Evolutionary conservation across 2,888 invertebrate species (phyloP).

Genomic region (Ochropleura leucogaster): DNA sequence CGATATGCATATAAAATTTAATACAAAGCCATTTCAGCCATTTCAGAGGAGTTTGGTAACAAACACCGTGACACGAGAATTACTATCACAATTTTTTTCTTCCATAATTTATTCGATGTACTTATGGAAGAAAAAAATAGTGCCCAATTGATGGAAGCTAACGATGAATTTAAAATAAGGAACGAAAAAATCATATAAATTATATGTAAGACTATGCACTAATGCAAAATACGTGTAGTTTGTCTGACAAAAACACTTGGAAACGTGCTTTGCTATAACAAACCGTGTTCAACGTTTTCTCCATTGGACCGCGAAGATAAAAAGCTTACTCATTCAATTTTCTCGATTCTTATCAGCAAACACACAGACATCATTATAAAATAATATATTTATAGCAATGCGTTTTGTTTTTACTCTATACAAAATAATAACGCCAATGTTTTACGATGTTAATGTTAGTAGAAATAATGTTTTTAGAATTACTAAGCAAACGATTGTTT

Average conservation of each 20-base stretch:
- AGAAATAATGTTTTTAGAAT: background rate
- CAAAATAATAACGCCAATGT: background rate
- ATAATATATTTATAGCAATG: background rate
- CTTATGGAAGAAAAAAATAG: no score
- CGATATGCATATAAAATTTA: no score
- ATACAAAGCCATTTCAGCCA: no score
- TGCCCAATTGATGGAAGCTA: no score
- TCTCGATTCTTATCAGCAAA: constrained; percentile 35
- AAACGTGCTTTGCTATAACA: constrained; percentile 10
- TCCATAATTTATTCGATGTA: no score
- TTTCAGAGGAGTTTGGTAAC: no score
- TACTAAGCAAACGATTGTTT: background rate
- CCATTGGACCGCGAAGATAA: constrained; percentile 19
- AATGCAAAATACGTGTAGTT: background rate
- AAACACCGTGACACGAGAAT: no score
- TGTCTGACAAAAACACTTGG: background rate
- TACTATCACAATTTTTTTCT: no score
- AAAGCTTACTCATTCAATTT: constrained; percentile 33
- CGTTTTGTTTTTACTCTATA: background rate
- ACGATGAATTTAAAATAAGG: no score
- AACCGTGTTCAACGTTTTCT: constrained; percentile 19
- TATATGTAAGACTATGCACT: no score
- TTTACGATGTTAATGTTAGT: background rate
- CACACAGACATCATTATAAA: constrained; percentile 28
- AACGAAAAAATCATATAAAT: no score